Evolutionary conservation across 1,140 invertebrate genomes (phyloP).

Genomic region (Liolophura sinensis): DNA sequence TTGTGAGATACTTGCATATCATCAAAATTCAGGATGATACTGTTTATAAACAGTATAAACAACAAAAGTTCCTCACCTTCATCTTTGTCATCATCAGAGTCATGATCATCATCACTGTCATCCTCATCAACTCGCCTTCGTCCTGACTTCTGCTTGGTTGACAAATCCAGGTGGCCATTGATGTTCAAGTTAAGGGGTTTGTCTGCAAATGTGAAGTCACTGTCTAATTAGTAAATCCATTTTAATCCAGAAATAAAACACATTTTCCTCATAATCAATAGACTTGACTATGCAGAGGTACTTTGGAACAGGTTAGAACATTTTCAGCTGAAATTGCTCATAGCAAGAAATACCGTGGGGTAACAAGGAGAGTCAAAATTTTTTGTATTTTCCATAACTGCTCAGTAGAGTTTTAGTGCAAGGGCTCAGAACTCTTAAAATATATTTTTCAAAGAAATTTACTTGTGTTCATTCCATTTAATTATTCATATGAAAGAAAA

Average conservation of each 20-base stretch:
- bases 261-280: no score
- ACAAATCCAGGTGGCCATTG: constrained; percentile 29
- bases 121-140: constrained; percentile 34
- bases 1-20: no score
- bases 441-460: no score
- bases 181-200: constrained; percentile 38
- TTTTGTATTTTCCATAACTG: neutral
- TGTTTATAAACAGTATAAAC: no score
- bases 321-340: neutral
- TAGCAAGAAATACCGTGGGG: neutral
- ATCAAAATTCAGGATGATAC: no score
- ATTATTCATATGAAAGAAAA: no score
- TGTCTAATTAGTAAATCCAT: no score
- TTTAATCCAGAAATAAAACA: no score
- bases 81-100: constrained; percentile 35
- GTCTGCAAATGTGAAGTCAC: constrained; percentile 19
- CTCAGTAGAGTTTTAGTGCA: no score
- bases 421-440: no score
- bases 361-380: neutral
- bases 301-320: neutral
- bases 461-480: no score
- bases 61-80: constrained; percentile 36
- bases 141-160: constrained; percentile 11
- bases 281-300: no score
- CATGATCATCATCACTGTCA: constrained; percentile 32